A percentile compares a stretch with the other conserved stretches of the same genome.
These are phyloP conservation scores for Andrena flavipes DNA, from an alignment of 2,888 invertebrate species.

Conservation along the genomic window DNA sequence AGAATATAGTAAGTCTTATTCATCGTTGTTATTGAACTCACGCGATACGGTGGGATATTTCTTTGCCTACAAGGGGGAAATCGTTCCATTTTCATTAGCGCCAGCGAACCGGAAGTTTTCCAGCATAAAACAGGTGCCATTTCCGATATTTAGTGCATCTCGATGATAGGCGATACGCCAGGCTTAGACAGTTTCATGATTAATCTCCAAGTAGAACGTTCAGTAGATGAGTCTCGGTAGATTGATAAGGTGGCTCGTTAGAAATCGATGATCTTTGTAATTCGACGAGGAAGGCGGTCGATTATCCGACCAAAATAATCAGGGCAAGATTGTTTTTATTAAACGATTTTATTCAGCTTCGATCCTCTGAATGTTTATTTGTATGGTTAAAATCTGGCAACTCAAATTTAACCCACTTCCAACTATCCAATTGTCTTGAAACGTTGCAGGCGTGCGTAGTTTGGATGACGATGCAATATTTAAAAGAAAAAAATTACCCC, in stretches of 20 bases:
- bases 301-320: too few species aligned
- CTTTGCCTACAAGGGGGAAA: not conserved
- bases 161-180: constrained; percentile 26
- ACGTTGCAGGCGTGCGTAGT: too few species aligned
- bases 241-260: constrained; percentile 15
- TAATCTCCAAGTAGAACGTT: constrained; percentile 36
- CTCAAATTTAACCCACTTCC: too few species aligned
- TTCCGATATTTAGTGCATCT: constrained; percentile 28
- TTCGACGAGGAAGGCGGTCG: not conserved
- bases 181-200: constrained; percentile 38
- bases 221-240: not conserved
- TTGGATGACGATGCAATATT: too few species aligned
- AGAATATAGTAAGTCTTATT: not conserved
- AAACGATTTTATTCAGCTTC: too few species aligned
- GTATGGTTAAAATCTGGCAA: too few species aligned
- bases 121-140: not conserved
- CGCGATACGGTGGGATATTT: not conserved
- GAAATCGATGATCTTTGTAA: constrained; percentile 28
- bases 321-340: too few species aligned
- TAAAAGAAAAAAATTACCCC: too few species aligned
- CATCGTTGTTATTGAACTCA: constrained; percentile 6
- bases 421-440: too few species aligned
- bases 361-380: too few species aligned
- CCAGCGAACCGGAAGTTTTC: constrained; percentile 7
- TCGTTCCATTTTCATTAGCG: not conserved